A percentile compares a stretch with the other conserved stretches of the same genome.
phyloP scores from a whole-genome alignment of 2,888 invertebrate genomes.

The Podabrus alpinus region DNA sequence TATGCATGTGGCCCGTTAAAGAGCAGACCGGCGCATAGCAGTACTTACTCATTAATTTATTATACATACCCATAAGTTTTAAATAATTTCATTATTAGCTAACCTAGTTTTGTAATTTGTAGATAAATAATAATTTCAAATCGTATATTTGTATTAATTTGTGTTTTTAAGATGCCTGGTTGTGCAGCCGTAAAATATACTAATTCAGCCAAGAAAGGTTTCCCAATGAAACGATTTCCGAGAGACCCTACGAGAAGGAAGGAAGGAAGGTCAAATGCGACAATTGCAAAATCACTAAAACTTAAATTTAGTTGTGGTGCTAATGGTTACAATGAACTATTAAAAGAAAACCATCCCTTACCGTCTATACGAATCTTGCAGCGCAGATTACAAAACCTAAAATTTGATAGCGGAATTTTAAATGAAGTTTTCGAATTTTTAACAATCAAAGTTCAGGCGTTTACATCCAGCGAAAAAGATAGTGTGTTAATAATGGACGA shows the following conservation, averaged over 20 bases:
- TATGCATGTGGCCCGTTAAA: too few species aligned
- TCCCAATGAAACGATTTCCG: neutral
- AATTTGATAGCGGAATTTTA: constrained; percentile 11
- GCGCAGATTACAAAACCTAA: constrained; percentile 21
- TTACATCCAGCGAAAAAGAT: neutral
- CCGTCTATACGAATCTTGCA: constrained; percentile 26
- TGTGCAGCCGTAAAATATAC: neutral
- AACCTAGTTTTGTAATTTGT: too few species aligned
- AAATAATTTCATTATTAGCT: too few species aligned
- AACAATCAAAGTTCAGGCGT: neutral
- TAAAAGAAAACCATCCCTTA: constrained; percentile 21
- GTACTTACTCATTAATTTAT: too few species aligned
- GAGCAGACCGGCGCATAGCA: too few species aligned
- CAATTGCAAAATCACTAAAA: constrained; percentile 16
- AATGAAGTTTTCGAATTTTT: constrained; percentile 4
- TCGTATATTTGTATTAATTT: too few species aligned
- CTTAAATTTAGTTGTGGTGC: constrained; percentile 26
- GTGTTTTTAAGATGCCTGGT: neutral
- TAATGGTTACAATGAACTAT: constrained; percentile 26
- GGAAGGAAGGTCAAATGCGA: constrained; percentile 12
- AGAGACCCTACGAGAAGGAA: neutral
- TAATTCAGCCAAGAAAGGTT: neutral
- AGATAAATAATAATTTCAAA: too few species aligned
- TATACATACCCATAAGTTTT: too few species aligned
- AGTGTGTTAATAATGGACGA: constrained; percentile 31